Evolutionary conservation across 2,888 invertebrate species (phyloP), one percentile per base, ranked within the genome.

Genomic region (Hirtodrosophila confusa): DNA sequence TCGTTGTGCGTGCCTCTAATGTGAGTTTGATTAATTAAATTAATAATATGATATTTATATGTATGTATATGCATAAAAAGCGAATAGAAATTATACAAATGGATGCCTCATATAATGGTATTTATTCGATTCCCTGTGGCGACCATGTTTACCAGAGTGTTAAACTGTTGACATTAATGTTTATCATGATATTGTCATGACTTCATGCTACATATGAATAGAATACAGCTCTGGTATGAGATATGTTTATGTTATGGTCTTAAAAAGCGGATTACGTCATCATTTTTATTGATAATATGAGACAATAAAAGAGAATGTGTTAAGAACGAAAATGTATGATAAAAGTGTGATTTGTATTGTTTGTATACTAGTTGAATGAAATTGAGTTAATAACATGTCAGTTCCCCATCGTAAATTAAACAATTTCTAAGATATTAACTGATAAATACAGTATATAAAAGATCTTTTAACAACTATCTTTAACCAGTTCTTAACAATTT

Each of bases 1-100:
- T 23, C 24, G 36, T 41, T 48, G 51, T 65, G 69, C 78, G 80
- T 76, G 80, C 74, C 65, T 65, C 68, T 80, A 86, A 80, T 80
- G 85, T 80, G 68, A 65, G 70, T 82, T 85, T 87, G 71, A 87
- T 82, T 87, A 82, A 82, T 87, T 87, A 71, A 82, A 87, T 87
- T 82, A 85, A 85, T 87, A 82, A 69, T 75, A 65, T 63, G 29
- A 51, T 47, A 54, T 55, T 55, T 69, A 51, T 71, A 70, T 43
- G 62, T 67, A 80, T 69, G 60, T 44, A 67, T 65, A 31, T 31
- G 3, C 37, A 65, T 31, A 48, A 43, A 36, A 33, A 12, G 11
- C n/a, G 4, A 17, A 33, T 39, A 31, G 24, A 58, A 53, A 65
- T 55, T 48, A 35, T 54, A 50, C 61, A 62, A 72, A 71, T 56